A percentile compares a stretch with the other conserved stretches of the same genome.
Conservation (phyloP, 1,140 invertebrate genomes). For the Aphelenchoides fujianensis region DNA sequence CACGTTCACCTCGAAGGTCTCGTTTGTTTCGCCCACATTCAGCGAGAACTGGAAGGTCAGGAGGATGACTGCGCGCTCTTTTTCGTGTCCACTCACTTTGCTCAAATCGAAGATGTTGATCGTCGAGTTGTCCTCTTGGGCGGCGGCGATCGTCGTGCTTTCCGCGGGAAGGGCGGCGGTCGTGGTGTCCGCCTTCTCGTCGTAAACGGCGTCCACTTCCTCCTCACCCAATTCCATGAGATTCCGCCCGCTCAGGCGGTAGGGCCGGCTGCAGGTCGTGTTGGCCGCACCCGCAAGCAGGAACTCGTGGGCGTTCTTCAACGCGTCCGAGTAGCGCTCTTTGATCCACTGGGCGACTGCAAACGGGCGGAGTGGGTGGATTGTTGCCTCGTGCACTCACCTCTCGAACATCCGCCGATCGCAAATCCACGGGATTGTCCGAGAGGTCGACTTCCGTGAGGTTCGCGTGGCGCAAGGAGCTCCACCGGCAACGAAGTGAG, state of each 20-base stretch:
- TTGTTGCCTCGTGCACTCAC: conserved; percentile 24
- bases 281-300: conserved; percentile 31
- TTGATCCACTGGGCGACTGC: conserved; percentile 36
- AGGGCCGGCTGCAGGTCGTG: conserved; percentile 47
- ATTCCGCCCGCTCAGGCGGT: conserved; percentile 17
- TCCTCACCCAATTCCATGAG: conserved; percentile 36
- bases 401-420: conserved; percentile 14
- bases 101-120: conserved; percentile 40
- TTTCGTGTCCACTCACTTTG: conserved; percentile 29
- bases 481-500: not conserved
- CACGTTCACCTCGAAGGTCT: conserved; percentile 18
- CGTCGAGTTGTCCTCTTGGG: conserved; percentile 38
- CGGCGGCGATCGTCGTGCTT: conserved; percentile 21
- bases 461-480: not conserved
- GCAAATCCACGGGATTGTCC: conserved; percentile 13
- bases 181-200: conserved; percentile 45
- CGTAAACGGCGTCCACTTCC: conserved; percentile 40
- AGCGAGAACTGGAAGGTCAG: conserved; percentile 16
- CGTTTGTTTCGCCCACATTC: conserved; percentile 20
- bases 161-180: conserved; percentile 7
- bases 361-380: not conserved
- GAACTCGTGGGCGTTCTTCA: conserved; percentile 31
- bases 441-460: not conserved
- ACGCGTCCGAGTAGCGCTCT: conserved; percentile 39
- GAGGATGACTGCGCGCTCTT: conserved; percentile 17